These are phyloP conservation scores for Sesamia inferens DNA, from an alignment of 2,888 invertebrate genomes.

Conservation along the genomic window DNA sequence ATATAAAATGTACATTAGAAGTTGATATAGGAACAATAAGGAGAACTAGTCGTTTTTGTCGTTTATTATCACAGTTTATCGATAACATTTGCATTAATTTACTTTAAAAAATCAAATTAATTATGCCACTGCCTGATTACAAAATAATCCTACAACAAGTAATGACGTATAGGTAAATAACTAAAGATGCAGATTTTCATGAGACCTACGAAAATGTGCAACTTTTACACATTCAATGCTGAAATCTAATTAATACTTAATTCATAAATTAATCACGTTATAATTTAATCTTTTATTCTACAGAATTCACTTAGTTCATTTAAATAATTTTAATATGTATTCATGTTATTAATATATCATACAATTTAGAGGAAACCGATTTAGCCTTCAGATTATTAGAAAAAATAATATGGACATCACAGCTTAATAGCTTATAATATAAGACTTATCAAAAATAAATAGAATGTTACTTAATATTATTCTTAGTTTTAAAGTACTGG, in stretches of 20 bases:
- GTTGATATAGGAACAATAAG: conserved; percentile 8
- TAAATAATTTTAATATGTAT: conserved; percentile 53
- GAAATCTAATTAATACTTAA: conserved; percentile 51
- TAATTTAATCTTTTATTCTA: conserved; percentile 54
- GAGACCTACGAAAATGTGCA: conserved; percentile 76
- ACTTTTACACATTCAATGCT: conserved; percentile 63
- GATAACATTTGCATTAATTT: conserved; percentile 69
- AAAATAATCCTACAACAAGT: conserved; percentile 47
- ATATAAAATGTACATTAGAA: background rate
- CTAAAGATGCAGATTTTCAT: conserved; percentile 80
- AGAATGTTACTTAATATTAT: conserved; percentile 53
- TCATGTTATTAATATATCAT: conserved; percentile 46
- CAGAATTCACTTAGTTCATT: conserved; percentile 41
- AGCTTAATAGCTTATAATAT: conserved; percentile 50
- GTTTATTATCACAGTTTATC: conserved; percentile 80
- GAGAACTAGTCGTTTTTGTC: conserved; percentile 62
- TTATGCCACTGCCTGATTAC: conserved; percentile 50
- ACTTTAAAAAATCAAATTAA: conserved; percentile 49
- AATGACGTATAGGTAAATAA: conserved; percentile 45
- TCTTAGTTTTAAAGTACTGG: conserved; percentile 60
- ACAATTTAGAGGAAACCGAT: conserved; percentile 60
- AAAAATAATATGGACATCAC: conserved; percentile 59
- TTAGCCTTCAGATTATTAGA: conserved; percentile 59
- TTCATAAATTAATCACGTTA: conserved; percentile 56
- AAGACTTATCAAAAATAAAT: conserved; percentile 66